Evolutionary conservation across 2,888 invertebrate genomes (phyloP), one percentile per base, ranked within the genome.

Genomic region (Euzetes globulus): DNA sequence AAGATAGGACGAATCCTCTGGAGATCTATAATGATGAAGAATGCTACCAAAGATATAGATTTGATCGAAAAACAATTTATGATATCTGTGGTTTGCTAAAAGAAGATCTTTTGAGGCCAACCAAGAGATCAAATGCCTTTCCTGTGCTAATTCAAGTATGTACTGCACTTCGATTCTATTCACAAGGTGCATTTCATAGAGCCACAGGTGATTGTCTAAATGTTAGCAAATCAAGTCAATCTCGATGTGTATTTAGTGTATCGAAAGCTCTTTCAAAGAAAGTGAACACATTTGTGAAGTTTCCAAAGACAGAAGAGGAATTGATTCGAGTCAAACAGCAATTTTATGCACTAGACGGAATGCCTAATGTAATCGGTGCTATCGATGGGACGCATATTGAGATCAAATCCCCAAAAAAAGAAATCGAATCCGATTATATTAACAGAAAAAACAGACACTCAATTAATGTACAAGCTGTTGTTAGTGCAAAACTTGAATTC

Each of bases 371-470:
- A 2, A 60, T 60, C 6, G 60, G 60, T 9, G 29, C 60, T 1
- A 60, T 60, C 15, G 60, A 60, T 29, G 3, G 77, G 22, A 77
- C 77, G 0, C 77, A 77, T 25, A 33, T 76, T 11, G 50, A 65
- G 19, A 72, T 76, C 0, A 50, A 47, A 33, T 25, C 73, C 0
- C 63, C 52, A 3, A 60, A 68, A 19, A 45, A 70, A 9, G 76
- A 77, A 70, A 29, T 27, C 3, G 60, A 60, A 29, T 1, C 60
- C 25, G 47, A 19, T 63, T 77, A 68, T 52, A n/a, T 75, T 15
- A 77, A 77, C 29, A 27, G 76, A 55, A 76, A 75, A 41, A 63
- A 58, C 13, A 63, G 58, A n/a, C 76, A 77, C 13, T 70, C 77
- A 0, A 13, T 78, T 13, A 78, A 77, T 63, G 75, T 74, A 22